Percentiles rank a stretch among this genome's conserved stretches.
Evolutionary conservation across 2,797 vertebrate genomes (phyloP).

Genomic region (Pseudomugil tenellus): DNA sequence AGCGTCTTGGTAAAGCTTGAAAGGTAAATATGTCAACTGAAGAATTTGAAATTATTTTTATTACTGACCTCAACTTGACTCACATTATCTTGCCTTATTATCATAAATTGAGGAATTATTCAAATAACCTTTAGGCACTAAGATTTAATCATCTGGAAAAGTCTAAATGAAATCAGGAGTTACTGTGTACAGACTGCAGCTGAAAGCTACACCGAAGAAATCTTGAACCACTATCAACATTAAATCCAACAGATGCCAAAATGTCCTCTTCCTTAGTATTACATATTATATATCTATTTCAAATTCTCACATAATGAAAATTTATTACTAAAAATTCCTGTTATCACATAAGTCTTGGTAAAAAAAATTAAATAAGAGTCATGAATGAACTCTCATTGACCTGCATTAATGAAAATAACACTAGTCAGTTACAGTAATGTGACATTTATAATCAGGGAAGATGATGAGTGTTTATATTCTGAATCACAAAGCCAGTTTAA

Average conservation of each 20-base stretch:
- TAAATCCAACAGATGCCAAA: too few species aligned
- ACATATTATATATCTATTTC: too few species aligned
- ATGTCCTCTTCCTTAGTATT: too few species aligned
- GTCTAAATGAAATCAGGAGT: not conserved
- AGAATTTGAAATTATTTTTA: not conserved
- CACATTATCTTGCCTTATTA: not conserved
- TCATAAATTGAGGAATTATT: not conserved
- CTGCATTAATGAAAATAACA: not conserved
- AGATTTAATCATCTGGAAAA: not conserved
- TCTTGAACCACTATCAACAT: too few species aligned
- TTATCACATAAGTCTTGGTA: not conserved
- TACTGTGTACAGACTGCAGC: not conserved
- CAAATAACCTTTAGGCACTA: not conserved
- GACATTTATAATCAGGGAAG: not conserved
- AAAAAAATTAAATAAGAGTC: too few species aligned
- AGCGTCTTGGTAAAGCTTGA: not conserved
- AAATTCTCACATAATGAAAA: not conserved
- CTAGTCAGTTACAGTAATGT: too few species aligned
- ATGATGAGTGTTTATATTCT: not conserved
- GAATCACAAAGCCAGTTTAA: not conserved
- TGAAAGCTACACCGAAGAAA: not conserved
- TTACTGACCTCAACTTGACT: not conserved
- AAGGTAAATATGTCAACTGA: not conserved
- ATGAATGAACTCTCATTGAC: not conserved
- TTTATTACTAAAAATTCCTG: not conserved